A percentile compares a stretch with the other conserved stretches of the same genome.
These are phyloP conservation scores for Jacana jacana DNA, from an alignment of 2,113 vertebrate genomes.

Conservation along the genomic window DNA sequence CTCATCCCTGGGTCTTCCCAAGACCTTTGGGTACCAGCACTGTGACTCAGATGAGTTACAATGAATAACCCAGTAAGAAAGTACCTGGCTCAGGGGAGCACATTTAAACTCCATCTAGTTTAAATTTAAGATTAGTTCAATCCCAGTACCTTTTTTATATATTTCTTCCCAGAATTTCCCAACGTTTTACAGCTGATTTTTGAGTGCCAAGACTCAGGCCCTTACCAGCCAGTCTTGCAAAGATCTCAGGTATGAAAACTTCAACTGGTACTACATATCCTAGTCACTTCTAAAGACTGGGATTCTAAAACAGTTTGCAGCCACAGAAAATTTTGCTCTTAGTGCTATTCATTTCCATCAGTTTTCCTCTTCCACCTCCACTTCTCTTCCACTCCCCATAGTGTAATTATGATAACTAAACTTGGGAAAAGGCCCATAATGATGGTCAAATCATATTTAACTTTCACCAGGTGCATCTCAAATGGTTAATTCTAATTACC, in stretches of 20 bases:
- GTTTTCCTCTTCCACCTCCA: neutral
- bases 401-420: neutral
- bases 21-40: neutral
- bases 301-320: neutral
- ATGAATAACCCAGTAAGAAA: neutral
- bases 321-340: neutral
- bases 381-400: neutral
- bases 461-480: conserved; percentile 17
- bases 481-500: conserved; percentile 19
- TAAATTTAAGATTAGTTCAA: neutral
- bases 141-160: neutral
- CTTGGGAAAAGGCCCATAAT: neutral
- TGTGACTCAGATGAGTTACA: neutral
- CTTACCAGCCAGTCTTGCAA: neutral
- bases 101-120: neutral
- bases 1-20: neutral
- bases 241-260: neutral
- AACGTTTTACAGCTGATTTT: neutral
- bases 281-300: neutral
- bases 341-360: neutral
- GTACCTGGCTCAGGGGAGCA: rapidly evolving
- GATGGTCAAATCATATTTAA: neutral
- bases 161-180: neutral
- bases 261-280: neutral
- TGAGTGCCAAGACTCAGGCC: neutral